Conservation (phyloP, 2,113 vertebrate species). For the Corythaeola cristata region DNA sequence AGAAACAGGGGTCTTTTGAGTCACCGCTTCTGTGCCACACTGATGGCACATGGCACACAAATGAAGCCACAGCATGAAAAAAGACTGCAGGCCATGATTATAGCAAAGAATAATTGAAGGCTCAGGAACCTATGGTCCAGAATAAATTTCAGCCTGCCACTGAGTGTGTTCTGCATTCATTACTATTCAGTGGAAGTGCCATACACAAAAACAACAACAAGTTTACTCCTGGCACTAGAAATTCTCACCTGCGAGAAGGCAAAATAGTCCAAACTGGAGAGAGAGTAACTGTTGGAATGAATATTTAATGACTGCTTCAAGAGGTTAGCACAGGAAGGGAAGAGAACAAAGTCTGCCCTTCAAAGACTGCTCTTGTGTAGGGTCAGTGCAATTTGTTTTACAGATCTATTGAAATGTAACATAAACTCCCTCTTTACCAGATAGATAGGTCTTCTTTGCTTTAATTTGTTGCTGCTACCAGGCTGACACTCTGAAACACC, state of each 20-base stretch:
- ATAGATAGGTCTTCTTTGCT: background rate
- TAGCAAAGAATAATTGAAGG: constrained; percentile 41
- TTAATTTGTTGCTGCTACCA: background rate
- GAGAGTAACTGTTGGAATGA: constrained; percentile 35
- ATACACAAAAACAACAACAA: background rate
- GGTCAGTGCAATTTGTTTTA: constrained; percentile 48
- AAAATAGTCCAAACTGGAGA: background rate
- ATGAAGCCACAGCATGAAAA: constrained; percentile 35
- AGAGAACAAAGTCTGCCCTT: constrained; percentile 38
- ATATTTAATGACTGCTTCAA: constrained; percentile 62
- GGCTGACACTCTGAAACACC: background rate
- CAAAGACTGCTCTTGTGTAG: constrained; percentile 11
- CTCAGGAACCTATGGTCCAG: background rate
- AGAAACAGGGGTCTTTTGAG: background rate
- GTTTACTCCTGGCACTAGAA: constrained; percentile 26
- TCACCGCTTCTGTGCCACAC: background rate
- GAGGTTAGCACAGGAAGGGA: background rate
- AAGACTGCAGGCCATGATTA: constrained; percentile 22
- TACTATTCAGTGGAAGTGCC: constrained; percentile 29
- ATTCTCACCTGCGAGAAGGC: background rate
- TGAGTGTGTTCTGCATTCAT: background rate
- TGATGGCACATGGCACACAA: constrained; percentile 4
- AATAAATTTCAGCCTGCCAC: constrained; percentile 31
- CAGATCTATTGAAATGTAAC: background rate
- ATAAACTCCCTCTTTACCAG: background rate